Percentiles rank a stretch among this genome's conserved stretches.
Evolutionary conservation across 2,888 invertebrate genomes (phyloP).

Genomic region (Pterobdella sp.): DNA sequence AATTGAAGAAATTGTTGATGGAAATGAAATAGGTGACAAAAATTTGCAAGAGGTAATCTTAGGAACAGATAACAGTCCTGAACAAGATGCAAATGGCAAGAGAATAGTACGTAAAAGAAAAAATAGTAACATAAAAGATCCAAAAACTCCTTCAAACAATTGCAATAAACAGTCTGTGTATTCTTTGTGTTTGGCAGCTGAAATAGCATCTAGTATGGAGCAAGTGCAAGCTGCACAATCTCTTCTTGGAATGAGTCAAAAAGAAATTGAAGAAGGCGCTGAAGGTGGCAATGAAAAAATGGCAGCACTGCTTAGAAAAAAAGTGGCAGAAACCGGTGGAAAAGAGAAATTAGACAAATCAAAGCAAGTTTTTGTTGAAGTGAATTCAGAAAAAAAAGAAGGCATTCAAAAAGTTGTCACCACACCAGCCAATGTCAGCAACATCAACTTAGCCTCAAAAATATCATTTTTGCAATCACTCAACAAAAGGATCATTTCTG

Average conservation of each 20-base stretch:
- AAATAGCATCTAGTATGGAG: conserved; percentile 28
- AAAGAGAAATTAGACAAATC: not conserved
- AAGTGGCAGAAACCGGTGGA: not conserved
- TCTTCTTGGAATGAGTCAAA: conserved; percentile 20
- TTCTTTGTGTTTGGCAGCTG: conserved; percentile 22
- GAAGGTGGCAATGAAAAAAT: conserved; percentile 19
- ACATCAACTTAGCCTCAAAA: conserved; percentile 15
- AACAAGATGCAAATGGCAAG: not conserved
- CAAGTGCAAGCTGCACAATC: conserved; percentile 26
- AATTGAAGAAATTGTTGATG: conserved; percentile 23
- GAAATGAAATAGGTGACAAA: conserved; percentile 13
- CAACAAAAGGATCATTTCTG: conserved; percentile 22
- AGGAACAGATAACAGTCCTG: not conserved
- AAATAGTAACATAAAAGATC: not conserved
- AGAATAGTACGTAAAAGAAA: not conserved
- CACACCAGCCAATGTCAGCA: not conserved
- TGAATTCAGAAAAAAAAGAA: not conserved
- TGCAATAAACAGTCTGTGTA: conserved; percentile 22
- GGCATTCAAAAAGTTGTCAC: not conserved
- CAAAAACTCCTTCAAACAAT: not conserved
- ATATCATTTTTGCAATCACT: conserved; percentile 25
- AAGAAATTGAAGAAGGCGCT: conserved; percentile 15
- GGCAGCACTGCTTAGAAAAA: conserved; percentile 13
- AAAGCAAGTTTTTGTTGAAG: conserved; percentile 5
- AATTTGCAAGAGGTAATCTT: not conserved